Percentiles rank a stretch among this genome's conserved stretches.
phyloP scores from a whole-genome alignment of 2,113 vertebrate species.

The Oreochromis spilurus region DNA sequence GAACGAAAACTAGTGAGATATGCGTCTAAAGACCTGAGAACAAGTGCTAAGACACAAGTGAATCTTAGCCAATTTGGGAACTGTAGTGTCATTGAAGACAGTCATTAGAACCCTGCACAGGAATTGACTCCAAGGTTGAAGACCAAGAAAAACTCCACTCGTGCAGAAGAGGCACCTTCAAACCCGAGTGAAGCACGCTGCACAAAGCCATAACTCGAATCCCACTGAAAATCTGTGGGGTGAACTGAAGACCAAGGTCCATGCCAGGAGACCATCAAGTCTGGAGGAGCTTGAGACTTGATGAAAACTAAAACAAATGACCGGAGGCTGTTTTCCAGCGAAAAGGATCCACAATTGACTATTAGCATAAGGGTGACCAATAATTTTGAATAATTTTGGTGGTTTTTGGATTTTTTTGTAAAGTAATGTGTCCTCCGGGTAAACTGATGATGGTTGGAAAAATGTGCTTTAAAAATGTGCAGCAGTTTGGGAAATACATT shows the following conservation, averaged over 20 bases:
- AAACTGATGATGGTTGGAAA: not conserved
- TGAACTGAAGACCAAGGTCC: not conserved
- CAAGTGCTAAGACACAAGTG: not conserved
- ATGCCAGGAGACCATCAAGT: not conserved
- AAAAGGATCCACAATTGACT: not conserved
- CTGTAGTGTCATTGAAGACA: not conserved
- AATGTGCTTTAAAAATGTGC: not conserved
- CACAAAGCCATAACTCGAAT: not conserved
- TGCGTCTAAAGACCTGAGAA: not conserved
- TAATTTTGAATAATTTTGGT: not conserved
- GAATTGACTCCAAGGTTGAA: not conserved
- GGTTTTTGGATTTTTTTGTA: not conserved
- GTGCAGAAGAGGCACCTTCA: not conserved
- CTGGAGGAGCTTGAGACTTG: not conserved
- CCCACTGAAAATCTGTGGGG: not conserved
- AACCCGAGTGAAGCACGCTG: not conserved
- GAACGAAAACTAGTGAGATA: not conserved
- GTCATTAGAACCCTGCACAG: not conserved
- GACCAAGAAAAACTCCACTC: not conserved
- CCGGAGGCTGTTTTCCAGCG: accelerated
- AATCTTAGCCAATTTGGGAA: not conserved
- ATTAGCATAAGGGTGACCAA: not conserved
- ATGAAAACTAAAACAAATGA: not conserved
- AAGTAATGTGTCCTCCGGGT: not conserved
- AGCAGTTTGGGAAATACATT: not conserved